Base-by-base conservation (phyloP, 2,888 invertebrate species). In the Diabrotica balteata region DNA sequence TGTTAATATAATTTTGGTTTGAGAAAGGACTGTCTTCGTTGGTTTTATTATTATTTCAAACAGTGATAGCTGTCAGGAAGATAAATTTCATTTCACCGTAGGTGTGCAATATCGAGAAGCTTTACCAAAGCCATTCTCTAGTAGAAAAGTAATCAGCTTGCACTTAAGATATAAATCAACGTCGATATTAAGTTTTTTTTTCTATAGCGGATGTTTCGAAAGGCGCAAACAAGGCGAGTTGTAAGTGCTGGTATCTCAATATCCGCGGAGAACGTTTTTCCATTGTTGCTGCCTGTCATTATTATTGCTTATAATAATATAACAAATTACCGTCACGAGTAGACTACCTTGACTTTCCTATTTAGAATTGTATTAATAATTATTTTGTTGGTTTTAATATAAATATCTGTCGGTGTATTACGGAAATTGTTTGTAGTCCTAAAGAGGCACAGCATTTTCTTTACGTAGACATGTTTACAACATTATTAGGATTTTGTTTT, bases 301-400 rank as follows among this genome's bases (percentile, higher is more conserved):
- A 32, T 32, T 32, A 32, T 32, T 32, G 32, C 32, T 32, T 32
- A 4, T 32, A 32, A 32, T 32, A 32, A 32, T 54, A 32, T 8
- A 63, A 63, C 55, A 51, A 57, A 64, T 64, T 22, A 52, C 47
- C 8, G 59, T 22, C 52, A 58, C 44, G 51, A 64, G 45, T 64
- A 59, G 64, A 64, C 64, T 58, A 11, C 64, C 64, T 64, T 64
- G 64, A 64, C 58, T 64, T 58, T 64, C 64, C 54, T 59, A 64
- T 64, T 64, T 58, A 47, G 58, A 59, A 64, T 17, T 45, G 32
- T 45, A 52, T 45, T 52, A 32, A 3, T 32, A 59, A 42, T 63
- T 63, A 57, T 57, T 57, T 44, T 59, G 42, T 59, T 11, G 47
- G 9, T 42, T 55, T 55, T 11, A n/a, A 55, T 57, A 44, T 11